These are phyloP conservation scores for Wiebesia pumilae DNA, from an alignment of 1,140 invertebrate genomes.

Conservation along the genomic window DNA sequence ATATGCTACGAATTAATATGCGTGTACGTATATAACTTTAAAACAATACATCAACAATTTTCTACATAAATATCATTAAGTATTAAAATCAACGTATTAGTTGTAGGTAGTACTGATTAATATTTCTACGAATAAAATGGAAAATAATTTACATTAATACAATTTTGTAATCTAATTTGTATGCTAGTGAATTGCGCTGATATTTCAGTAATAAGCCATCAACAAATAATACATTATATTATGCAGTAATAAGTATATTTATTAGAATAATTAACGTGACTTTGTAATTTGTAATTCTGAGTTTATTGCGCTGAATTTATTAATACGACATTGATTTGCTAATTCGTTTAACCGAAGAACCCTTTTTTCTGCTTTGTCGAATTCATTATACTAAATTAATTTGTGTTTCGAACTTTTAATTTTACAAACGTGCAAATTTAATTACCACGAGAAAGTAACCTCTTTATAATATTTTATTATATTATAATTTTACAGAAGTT, in stretches of 20 bases:
- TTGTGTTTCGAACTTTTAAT: not conserved
- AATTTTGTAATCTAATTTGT: too few relatives aligned
- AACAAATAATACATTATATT: not conserved
- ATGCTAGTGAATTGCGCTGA: too few relatives aligned
- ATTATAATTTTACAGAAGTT: not conserved
- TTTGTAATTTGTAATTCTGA: not conserved
- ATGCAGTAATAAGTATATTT: not conserved
- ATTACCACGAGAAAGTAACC: constrained; percentile 9
- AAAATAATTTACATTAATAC: too few relatives aligned
- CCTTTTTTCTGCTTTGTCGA: not conserved
- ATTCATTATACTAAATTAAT: not conserved
- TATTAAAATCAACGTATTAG: too few relatives aligned
- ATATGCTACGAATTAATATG: too few relatives aligned
- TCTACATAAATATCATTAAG: too few relatives aligned
- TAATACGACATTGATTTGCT: not conserved
- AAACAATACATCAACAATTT: too few relatives aligned
- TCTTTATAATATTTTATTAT: not conserved
- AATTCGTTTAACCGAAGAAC: not conserved
- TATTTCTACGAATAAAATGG: too few relatives aligned
- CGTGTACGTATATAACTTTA: too few relatives aligned
- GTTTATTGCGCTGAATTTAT: too few relatives aligned
- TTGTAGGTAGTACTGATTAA: too few relatives aligned
- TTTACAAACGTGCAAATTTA: not conserved
- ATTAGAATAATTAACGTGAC: not conserved
- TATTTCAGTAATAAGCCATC: not conserved